A percentile compares a stretch with the other conserved stretches of the same genome.
Conservation (phyloP, 1,140 invertebrate genomes). For the Spodoptera litura region DNA sequence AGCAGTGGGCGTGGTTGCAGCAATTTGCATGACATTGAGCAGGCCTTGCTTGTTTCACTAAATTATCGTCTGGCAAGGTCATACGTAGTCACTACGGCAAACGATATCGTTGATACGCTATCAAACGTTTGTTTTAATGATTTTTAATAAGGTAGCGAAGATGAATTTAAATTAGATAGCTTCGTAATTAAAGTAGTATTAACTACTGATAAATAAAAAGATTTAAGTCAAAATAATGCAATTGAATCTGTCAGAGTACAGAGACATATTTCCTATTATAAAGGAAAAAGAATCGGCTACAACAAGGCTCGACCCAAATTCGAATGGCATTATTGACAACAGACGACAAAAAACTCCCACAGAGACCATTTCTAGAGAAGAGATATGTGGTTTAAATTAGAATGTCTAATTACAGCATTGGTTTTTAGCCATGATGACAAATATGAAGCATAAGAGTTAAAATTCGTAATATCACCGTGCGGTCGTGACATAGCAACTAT, state of each 20-base stretch:
- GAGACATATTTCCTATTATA: too few species aligned
- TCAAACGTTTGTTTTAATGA: constrained; percentile 23
- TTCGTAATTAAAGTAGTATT: too few species aligned
- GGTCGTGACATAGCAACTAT: constrained; percentile 1
- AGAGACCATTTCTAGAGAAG: background rate
- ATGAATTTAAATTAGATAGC: too few species aligned
- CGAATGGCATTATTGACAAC: too few species aligned
- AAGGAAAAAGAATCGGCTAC: too few species aligned
- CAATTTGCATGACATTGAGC: constrained; percentile 46
- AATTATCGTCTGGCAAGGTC: constrained; percentile 46
- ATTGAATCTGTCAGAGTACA: too few species aligned
- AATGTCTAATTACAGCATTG: too few species aligned
- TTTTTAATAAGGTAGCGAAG: constrained; percentile 1
- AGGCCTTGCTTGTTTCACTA: constrained; percentile 37
- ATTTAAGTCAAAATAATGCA: too few species aligned
- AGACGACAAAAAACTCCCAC: too few species aligned
- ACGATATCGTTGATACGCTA: constrained; percentile 8
- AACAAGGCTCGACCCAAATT: too few species aligned
- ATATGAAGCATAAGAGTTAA: background rate
- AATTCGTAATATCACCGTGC: background rate
- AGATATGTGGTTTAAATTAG: background rate
- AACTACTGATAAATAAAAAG: too few species aligned
- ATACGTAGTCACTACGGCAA: constrained; percentile 1
- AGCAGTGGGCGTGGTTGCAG: constrained; percentile 28
- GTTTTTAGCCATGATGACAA: too few species aligned